Evolutionary conservation across 2,888 invertebrate genomes (phyloP).

Genomic region (Melinaea menophilus): DNA sequence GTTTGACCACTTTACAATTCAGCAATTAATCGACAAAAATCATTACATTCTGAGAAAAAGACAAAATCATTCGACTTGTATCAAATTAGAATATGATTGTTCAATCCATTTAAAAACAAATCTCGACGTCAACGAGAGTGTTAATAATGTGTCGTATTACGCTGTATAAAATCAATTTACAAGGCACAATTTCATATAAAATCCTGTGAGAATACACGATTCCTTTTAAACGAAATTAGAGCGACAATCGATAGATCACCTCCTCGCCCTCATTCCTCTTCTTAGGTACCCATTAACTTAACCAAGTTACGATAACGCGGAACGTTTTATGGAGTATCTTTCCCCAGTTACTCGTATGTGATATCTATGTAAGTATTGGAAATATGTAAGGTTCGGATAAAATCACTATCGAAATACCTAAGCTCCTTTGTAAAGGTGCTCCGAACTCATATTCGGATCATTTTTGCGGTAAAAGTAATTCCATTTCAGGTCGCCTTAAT

Average conservation of each 20-base stretch:
- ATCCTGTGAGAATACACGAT: constrained; percentile 16
- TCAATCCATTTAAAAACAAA: not conserved
- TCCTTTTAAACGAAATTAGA: constrained; percentile 28
- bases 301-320: constrained; percentile 33
- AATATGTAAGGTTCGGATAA: constrained; percentile 5
- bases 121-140: not conserved
- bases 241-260: constrained; percentile 30
- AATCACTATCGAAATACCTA: constrained; percentile 8
- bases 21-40: too few species aligned
- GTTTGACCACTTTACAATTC: too few species aligned
- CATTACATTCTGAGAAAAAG: too few species aligned
- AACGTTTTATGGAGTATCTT: constrained; percentile 28
- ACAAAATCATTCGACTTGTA: too few species aligned
- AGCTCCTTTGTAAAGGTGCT: constrained; percentile 1
- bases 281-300: constrained; percentile 29
- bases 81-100: too few species aligned
- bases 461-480: constrained; percentile 7
- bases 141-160: not conserved
- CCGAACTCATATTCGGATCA: constrained; percentile 3
- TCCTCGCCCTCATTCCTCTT: constrained; percentile 28
- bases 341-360: constrained; percentile 21
- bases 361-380: constrained; percentile 15
- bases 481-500: constrained; percentile 6
- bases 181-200: constrained; percentile 12
- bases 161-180: constrained; percentile 5